Percentiles rank a stretch among this genome's conserved stretches.
These are phyloP conservation scores for rat (Rattus norvegicus) DNA, from an alignment of 2,113 vertebrate genomes.

Conservation along the genomic window DNA sequence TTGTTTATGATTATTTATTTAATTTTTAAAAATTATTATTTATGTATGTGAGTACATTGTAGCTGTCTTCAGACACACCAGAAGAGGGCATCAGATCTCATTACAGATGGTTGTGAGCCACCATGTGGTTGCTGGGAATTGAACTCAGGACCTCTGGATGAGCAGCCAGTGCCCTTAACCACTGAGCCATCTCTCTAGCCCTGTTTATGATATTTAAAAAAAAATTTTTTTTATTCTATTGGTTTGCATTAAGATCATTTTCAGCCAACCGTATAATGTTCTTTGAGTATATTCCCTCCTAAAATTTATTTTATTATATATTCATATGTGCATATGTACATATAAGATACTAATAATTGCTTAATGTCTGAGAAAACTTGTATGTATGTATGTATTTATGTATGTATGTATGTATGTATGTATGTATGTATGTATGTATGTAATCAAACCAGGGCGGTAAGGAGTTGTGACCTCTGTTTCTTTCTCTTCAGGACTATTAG, in stretches of 20 bases:
- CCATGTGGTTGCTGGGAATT: too few relatives aligned
- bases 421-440: too few relatives aligned
- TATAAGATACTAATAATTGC: too few relatives aligned
- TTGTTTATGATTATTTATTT: not conserved
- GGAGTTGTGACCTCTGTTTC: constrained; percentile 46
- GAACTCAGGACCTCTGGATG: too few relatives aligned
- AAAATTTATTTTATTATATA: not conserved
- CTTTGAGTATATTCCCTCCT: not conserved
- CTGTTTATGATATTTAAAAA: not conserved
- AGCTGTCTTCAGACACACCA: not conserved
- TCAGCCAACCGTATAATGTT: not conserved
- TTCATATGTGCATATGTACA: too few relatives aligned
- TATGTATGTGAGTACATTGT: too few relatives aligned
- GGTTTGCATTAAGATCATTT: not conserved
- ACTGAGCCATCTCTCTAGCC: not conserved
- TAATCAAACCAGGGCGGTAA: not conserved
- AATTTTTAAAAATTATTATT: not conserved
- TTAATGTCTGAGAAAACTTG: not conserved
- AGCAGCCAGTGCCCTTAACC: not conserved
- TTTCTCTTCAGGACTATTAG: constrained; percentile 87
- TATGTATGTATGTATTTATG: not conserved
- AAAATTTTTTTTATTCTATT: not conserved
- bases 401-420: not conserved
- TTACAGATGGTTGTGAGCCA: not conserved
- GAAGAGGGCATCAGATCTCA: not conserved